A percentile compares a stretch with the other conserved stretches of the same genome.
These are phyloP conservation scores for Cosmorhoe ocellata DNA, from an alignment of 2,888 invertebrate genomes.

Conservation along the genomic window DNA sequence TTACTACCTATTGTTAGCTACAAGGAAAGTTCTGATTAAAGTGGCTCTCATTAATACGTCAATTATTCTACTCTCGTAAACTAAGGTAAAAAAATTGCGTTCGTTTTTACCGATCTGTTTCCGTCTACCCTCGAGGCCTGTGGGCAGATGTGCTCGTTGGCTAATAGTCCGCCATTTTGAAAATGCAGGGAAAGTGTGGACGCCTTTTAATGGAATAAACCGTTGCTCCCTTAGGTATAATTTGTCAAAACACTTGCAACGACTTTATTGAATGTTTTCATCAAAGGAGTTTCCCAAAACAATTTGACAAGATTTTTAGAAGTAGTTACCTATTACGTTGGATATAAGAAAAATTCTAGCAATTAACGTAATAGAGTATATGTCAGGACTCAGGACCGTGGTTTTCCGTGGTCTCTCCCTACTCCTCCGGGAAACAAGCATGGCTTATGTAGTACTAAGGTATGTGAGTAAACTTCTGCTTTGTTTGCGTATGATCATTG, in stretches of 20 bases:
- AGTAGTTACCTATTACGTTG: too few species aligned
- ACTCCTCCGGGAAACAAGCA: too few species aligned
- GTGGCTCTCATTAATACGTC: constrained; percentile 11
- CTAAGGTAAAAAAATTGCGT: constrained; percentile 15
- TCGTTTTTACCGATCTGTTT: constrained; percentile 14
- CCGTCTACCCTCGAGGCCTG: constrained; percentile 6
- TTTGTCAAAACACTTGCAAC: not conserved
- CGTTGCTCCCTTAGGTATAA: not conserved
- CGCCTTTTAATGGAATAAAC: not conserved
- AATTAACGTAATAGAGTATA: too few species aligned
- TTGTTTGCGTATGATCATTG: not conserved
- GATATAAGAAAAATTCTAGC: too few species aligned
- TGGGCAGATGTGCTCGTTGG: constrained; percentile 14
- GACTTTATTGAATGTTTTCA: not conserved
- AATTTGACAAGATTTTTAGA: too few species aligned
- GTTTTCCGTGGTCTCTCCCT: too few species aligned
- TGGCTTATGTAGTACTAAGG: too few species aligned
- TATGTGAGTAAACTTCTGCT: too few species aligned
- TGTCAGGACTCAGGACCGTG: too few species aligned
- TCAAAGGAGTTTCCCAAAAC: too few species aligned
- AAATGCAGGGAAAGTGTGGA: constrained; percentile 5
- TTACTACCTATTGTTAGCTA: constrained; percentile 5
- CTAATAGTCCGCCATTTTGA: constrained; percentile 17
- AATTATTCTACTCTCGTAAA: constrained; percentile 21
- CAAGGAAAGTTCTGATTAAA: constrained; percentile 1